Base-by-base conservation (phyloP, 2,797 vertebrate species). In the Phylloscopus collybita region DNA sequence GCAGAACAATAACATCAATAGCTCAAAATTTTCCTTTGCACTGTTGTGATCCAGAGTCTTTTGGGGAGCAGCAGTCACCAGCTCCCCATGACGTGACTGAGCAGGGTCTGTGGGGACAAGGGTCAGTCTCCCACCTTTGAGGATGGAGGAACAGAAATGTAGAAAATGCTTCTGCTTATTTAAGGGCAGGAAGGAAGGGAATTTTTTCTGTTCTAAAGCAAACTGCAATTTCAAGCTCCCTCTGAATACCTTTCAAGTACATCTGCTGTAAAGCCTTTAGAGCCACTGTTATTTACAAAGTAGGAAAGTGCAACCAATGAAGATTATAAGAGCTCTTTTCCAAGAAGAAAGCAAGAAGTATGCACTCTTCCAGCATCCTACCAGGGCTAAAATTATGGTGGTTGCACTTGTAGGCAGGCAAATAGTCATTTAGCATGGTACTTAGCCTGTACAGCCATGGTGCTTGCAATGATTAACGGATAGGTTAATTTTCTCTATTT, bases 311-410 rank as follows among this genome's bases (percentile, higher is more conserved):
- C 54, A 80, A 85, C 53, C 81, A 71, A 54, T 29, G 57, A 49
- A 76, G 60, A 69, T 61, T 81, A 4, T 22, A 80, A 91, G 62
- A 90, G 59, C 54, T 88, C 73, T 91, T 92, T 86, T 72, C 70
- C 65, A 83, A 85, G 76, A 81, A 88, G 78, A 84, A 88, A 78
- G 32, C n/a, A 94, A 95, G 80, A 94, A 56, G 16, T 74, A 54
- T 76, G 45, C 25, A 44, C 42, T 90, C 64, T 61, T 88, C 45
- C 50, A 92, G 74, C 42, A 80, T 45, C 56, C 82, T 76, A 85
- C 22, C 57, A 65, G 57, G 49, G 57, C 83, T 93, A 90, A 85
- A 97, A 94, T 93, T 89, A 92, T 18, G 45, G 53, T 85, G 60
- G 69, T 56, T 92, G 85, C 65, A 86, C 20, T 80, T 80, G 47